Percentiles rank a stretch among this genome's conserved stretches.
These are phyloP conservation scores for Acrocephalus scirpaceus DNA, from an alignment of 2,797 vertebrate genomes.

Conservation along the genomic window DNA sequence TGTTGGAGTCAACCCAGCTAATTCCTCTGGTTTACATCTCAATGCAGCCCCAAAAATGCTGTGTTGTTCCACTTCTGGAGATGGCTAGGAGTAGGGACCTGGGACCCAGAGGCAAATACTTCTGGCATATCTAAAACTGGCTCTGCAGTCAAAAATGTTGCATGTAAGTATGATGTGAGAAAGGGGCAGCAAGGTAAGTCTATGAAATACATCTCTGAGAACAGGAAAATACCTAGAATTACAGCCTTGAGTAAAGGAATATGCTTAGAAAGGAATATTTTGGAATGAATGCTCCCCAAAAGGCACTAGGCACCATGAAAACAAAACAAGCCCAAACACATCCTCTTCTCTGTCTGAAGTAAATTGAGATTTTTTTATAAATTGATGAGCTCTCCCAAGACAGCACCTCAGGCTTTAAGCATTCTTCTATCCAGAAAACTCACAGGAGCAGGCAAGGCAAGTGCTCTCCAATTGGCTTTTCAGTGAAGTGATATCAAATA, in stretches of 20 bases:
- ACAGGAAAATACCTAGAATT: neutral
- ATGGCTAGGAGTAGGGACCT: neutral
- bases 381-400: neutral
- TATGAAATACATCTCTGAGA: neutral
- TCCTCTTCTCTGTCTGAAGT: neutral
- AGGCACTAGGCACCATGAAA: neutral
- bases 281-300: neutral
- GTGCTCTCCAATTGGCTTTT: neutral
- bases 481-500: neutral
- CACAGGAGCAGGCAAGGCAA: neutral
- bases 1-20: neutral
- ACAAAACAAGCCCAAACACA: neutral
- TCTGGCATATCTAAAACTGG: neutral
- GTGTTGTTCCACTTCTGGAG: neutral
- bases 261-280: neutral
- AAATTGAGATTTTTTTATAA: neutral
- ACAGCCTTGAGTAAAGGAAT: neutral
- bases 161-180: accelerated
- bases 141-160: neutral
- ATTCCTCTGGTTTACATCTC: neutral
- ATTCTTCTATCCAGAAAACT: neutral
- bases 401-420: neutral
- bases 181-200: neutral
- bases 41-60: neutral
- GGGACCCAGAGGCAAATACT: neutral